Evolutionary conservation across 2,113 vertebrate species (phyloP), one percentile per base, ranked within the genome.

Genomic region (Hymenochirus boettgeri): DNA sequence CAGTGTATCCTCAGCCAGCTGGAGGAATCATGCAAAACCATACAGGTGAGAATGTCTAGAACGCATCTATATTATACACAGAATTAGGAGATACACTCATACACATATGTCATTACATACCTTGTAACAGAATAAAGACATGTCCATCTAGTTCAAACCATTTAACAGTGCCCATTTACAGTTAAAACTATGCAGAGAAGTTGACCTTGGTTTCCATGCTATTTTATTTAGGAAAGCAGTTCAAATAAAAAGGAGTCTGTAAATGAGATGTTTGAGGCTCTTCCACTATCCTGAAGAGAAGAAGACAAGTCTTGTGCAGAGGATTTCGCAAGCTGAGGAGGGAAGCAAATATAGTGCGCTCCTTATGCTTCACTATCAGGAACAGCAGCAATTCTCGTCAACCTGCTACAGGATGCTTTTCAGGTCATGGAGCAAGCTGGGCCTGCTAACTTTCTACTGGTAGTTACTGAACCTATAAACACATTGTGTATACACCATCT

Each of bases 341-440:
- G 85, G 93, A 58, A 98, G 96, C 90, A 0, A 69, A 79, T 39
- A 86, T 88, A 17, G 72, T 94, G 11, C 85, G 89, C 65, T 83
- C 77, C 86, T 98, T 73, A 86, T 91, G 50, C 75, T 75, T 25
- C 90, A 88, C 23, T 94, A 98, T 61, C 89, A 86, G 2, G 92
- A 94, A 55, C 88, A 93, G 39, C 85, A 97, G 47, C 92, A 93
- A 69, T 77, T 84, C 8, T 90, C 90, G 6, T 79, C 91, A 88
- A 89, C 70, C 87, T 98, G 57, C 89, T 94, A 17, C 93, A 98
- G 56, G 84, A 86, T 0, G 94, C 94, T 2, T 88, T 98, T 24
- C 91, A 90, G 71, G 90, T 91, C 0, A 75, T 96, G 76, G 96
- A 98, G 21, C 92, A 97, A 76, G 88, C 86, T 0, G 84, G 88